Conservation (phyloP, 2,113 vertebrate species). For the Phocoena phocoena region DNA sequence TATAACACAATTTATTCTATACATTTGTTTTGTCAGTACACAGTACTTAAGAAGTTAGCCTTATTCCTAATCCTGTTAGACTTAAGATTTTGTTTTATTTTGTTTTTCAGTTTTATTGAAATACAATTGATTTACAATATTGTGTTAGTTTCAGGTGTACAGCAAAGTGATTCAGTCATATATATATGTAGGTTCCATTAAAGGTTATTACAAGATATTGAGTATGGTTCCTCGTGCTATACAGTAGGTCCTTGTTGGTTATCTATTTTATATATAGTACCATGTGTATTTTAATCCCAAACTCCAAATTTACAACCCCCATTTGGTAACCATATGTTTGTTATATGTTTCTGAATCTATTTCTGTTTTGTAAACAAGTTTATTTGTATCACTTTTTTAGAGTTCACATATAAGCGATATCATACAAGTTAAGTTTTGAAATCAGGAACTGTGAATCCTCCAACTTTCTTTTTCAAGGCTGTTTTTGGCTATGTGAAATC, state of each 20-base stretch:
- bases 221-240: not conserved
- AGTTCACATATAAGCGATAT: not conserved
- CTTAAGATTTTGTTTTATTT: not conserved
- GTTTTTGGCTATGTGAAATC: not conserved
- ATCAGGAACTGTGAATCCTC: not conserved
- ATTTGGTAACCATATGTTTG: not conserved
- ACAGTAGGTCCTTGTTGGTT: not conserved
- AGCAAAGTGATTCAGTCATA: not conserved
- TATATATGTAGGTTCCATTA: not conserved
- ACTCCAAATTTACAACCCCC: not conserved
- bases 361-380: not conserved
- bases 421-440: not conserved
- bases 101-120: not conserved
- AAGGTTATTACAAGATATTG: not conserved
- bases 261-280: not conserved
- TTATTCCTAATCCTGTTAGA: not conserved
- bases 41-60: not conserved
- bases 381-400: not conserved
- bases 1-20: conserved; percentile 28
- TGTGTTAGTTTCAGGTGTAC: not conserved
- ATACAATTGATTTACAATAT: not conserved
- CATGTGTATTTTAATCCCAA: not conserved
- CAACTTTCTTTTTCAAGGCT: not conserved
- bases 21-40: not conserved
- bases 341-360: not conserved